Percentiles rank a stretch among this genome's conserved stretches.
phyloP scores from a whole-genome alignment of 2,113 vertebrate genomes.

The Amphiprion percula region DNA sequence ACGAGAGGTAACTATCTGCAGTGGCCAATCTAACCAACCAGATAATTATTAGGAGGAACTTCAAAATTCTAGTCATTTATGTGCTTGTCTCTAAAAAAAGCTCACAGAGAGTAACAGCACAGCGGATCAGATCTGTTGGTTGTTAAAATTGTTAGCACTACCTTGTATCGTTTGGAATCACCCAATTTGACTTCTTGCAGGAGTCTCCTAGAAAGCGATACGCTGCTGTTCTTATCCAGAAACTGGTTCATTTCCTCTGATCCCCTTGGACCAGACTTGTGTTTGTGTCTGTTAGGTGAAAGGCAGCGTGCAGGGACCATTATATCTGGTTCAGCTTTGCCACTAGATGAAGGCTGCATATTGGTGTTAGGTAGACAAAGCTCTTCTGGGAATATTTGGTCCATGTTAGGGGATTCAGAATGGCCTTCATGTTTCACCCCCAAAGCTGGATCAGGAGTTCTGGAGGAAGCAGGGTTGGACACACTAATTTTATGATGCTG shows the following conservation, averaged over 20 bases:
- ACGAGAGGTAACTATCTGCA: slow-evolving; percentile 26
- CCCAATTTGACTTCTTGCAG: slow-evolving; percentile 72
- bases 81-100: not conserved
- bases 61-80: slow-evolving; percentile 22
- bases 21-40: slow-evolving; percentile 14
- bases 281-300: slow-evolving; percentile 69
- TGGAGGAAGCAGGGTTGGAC: slow-evolving; percentile 46
- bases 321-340: slow-evolving; percentile 33
- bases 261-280: slow-evolving; percentile 15
- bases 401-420: slow-evolving; percentile 14
- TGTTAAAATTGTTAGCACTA: slow-evolving; percentile 30
- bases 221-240: slow-evolving; percentile 42
- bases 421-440: slow-evolving; percentile 34
- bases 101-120: not conserved
- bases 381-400: slow-evolving; percentile 31
- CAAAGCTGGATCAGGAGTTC: slow-evolving; percentile 25
- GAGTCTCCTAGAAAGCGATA: slow-evolving; percentile 71
- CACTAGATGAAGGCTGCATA: slow-evolving; percentile 17
- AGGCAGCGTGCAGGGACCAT: slow-evolving; percentile 74
- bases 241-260: slow-evolving; percentile 12
- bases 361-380: not conserved
- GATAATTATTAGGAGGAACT: slow-evolving; percentile 24
- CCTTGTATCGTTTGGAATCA: slow-evolving; percentile 59
- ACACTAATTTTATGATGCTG: slow-evolving; percentile 35
- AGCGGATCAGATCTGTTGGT: not conserved